Evolutionary conservation across 2,797 vertebrate genomes (phyloP).

Genomic region (Alauda arvensis): DNA sequence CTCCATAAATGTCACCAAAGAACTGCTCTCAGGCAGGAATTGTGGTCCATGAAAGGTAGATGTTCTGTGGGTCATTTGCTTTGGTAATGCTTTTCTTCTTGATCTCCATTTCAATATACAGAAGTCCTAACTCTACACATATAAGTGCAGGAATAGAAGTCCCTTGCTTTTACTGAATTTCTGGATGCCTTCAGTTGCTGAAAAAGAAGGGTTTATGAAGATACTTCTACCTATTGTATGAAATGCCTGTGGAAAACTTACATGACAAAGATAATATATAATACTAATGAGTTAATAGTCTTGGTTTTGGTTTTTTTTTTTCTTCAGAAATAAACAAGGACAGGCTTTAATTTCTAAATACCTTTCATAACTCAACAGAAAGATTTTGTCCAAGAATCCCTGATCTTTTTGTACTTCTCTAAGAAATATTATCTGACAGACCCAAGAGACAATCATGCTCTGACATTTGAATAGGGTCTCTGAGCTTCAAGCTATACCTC

Average conservation of each 20-base stretch:
- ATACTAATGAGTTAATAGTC: not conserved
- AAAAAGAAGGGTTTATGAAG: not conserved
- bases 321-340: not conserved
- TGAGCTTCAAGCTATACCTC: not conserved
- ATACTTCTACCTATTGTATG: not conserved
- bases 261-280: not conserved
- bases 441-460: not conserved
- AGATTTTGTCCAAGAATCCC: not conserved
- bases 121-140: not conserved
- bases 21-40: not conserved
- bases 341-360: not conserved
- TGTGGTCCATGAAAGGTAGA: not conserved
- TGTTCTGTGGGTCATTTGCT: not conserved
- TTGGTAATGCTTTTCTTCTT: not conserved
- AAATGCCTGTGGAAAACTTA: not conserved
- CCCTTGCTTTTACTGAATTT: not conserved
- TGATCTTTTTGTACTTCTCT: not conserved
- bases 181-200: not conserved
- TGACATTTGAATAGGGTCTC: not conserved
- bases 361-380: not conserved
- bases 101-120: not conserved
- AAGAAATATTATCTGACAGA: not conserved
- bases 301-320: not conserved
- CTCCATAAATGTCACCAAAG: not conserved
- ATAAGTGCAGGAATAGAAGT: not conserved